Percentiles rank a stretch among this genome's conserved stretches.
These are phyloP conservation scores for Spodoptera litura DNA, from an alignment of 1,140 invertebrate genomes.

Conservation along the genomic window DNA sequence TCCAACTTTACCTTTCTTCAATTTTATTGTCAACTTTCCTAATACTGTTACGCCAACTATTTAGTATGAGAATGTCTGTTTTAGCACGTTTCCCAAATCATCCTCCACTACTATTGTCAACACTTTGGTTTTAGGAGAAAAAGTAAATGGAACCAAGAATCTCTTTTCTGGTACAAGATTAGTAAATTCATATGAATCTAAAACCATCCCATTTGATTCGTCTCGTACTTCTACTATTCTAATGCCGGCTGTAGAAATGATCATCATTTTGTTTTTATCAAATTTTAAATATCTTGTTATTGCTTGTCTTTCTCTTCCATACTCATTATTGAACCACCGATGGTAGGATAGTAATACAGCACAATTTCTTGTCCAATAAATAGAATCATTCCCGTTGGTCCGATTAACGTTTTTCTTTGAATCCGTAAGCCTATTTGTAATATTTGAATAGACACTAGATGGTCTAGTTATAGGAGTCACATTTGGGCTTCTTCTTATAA, in stretches of 20 bases:
- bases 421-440: constrained; percentile 79
- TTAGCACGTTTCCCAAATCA: constrained; percentile 86
- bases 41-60: constrained; percentile 51
- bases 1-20: constrained; percentile 48
- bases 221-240: constrained; percentile 90
- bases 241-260: constrained; percentile 89
- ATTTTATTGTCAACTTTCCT: constrained; percentile 63
- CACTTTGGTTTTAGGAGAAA: constrained; percentile 81
- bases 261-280: constrained; percentile 87
- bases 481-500: constrained; percentile 83
- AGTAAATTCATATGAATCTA: constrained; percentile 89
- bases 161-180: constrained; percentile 86
- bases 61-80: constrained; percentile 85
- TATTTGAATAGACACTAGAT: constrained; percentile 82
- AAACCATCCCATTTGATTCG: constrained; percentile 87
- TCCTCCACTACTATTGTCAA: constrained; percentile 86
- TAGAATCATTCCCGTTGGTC: constrained; percentile 83
- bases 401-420: constrained; percentile 82
- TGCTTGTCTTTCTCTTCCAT: constrained; percentile 84
- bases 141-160: constrained; percentile 86
- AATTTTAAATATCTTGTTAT: constrained; percentile 86
- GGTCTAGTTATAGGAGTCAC: constrained; percentile 84
- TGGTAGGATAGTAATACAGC: constrained; percentile 89
- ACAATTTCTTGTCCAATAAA: constrained; percentile 90
- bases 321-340: constrained; percentile 86